These are phyloP conservation scores for Liparis tanakae DNA, from an alignment of 2,797 vertebrate genomes.

Conservation along the genomic window DNA sequence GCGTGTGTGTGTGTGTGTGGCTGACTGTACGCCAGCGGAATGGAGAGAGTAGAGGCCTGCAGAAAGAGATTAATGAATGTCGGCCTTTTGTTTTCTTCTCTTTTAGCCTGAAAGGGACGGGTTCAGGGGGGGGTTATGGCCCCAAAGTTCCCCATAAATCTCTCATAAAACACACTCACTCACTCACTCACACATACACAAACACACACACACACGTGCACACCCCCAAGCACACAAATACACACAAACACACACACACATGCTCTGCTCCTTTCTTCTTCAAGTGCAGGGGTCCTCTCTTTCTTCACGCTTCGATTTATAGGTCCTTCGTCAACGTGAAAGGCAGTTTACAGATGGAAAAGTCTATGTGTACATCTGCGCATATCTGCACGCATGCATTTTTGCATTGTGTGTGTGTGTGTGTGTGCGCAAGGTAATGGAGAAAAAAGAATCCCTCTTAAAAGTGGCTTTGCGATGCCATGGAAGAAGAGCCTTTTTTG, in stretches of 20 bases:
- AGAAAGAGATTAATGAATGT: slow-evolving; percentile 70
- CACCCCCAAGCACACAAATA: slow-evolving; percentile 3
- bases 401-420: slow-evolving; percentile 31
- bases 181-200: slow-evolving; percentile 12
- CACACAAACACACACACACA: slow-evolving; percentile 12
- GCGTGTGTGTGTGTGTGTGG: slow-evolving; percentile 29
- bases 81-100: slow-evolving; percentile 71
- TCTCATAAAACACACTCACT: slow-evolving; percentile 21
- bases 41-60: slow-evolving; percentile 48
- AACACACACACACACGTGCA: slow-evolving; percentile 9
- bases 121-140: slow-evolving; percentile 45
- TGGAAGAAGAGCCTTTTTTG: slow-evolving; percentile 70
- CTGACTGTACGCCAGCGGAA: slow-evolving; percentile 43
- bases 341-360: slow-evolving; percentile 63
- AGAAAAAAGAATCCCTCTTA: slow-evolving; percentile 58
- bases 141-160: slow-evolving; percentile 66
- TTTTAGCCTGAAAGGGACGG: slow-evolving; percentile 43
- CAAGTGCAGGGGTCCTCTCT: slow-evolving; percentile 48
- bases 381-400: not conserved
- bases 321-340: slow-evolving; percentile 44
- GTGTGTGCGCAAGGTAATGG: slow-evolving; percentile 17
- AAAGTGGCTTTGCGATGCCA: slow-evolving; percentile 57
- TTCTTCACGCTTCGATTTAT: slow-evolving; percentile 68
- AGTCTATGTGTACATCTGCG: slow-evolving; percentile 25
- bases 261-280: slow-evolving; percentile 36